Conservation (phyloP, 64 coral and sea anemone species). For the Montipora efflorescens region DNA sequence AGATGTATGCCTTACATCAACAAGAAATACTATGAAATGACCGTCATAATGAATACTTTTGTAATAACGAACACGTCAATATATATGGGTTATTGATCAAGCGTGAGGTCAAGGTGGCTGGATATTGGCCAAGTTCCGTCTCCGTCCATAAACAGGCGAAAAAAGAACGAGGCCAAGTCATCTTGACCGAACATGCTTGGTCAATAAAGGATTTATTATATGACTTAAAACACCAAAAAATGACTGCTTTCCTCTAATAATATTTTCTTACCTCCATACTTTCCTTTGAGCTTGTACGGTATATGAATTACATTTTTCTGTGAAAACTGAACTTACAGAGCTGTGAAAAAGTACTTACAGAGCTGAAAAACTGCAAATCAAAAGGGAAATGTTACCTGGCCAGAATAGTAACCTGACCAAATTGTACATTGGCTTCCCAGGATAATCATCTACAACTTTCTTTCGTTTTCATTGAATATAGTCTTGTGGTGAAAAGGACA, state of each 20-base stretch:
- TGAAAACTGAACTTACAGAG: conserved; percentile 12
- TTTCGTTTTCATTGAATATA: not conserved
- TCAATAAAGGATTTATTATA: too few relatives aligned
- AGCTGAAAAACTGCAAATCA: too few relatives aligned
- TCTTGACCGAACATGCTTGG: too few relatives aligned
- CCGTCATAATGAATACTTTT: not conserved
- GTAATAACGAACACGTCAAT: too few relatives aligned
- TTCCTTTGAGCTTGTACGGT: conserved; percentile 4
- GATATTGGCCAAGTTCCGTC: too few relatives aligned
- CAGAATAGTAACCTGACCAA: not conserved
- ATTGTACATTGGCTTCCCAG: not conserved
- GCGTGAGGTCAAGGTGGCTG: too few relatives aligned
- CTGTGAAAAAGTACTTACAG: not conserved
- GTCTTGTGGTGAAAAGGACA: not conserved
- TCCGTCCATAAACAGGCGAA: too few relatives aligned
- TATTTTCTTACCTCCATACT: conserved; percentile 17
- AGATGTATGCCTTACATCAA: not conserved
- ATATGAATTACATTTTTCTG: conserved; percentile 2
- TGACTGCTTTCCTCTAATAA: conserved; percentile 4
- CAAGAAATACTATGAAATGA: not conserved
- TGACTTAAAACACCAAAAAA: not conserved
- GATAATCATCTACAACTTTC: not conserved
- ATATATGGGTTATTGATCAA: not conserved
- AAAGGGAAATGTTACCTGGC: too few relatives aligned
- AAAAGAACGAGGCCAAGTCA: too few relatives aligned